phyloP scores from a whole-genome alignment of 2,797 vertebrate genomes.

The Erethizon dorsatum region DNA sequence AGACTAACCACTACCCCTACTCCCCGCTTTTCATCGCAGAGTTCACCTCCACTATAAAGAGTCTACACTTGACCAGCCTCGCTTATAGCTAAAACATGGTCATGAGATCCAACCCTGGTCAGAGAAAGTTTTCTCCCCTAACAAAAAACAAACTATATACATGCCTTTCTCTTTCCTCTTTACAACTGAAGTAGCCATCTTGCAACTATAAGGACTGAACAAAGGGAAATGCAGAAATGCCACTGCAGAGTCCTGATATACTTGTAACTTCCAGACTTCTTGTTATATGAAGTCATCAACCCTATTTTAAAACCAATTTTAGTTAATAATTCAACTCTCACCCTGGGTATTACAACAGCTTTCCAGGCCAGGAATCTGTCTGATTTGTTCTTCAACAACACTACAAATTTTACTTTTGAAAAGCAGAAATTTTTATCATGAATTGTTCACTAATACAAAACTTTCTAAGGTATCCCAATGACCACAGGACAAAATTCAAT shows the following conservation, averaged over 20 bases:
- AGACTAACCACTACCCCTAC: background rate
- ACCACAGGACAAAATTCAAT: constrained; percentile 49
- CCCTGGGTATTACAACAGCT: background rate
- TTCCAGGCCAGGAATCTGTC: background rate
- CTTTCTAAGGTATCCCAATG: background rate
- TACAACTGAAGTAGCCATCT: background rate
- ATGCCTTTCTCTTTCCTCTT: background rate
- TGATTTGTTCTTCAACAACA: constrained; percentile 4
- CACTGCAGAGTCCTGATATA: background rate
- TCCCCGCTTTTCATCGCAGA: constrained; percentile 1
- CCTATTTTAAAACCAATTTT: background rate
- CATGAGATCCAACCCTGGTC: background rate
- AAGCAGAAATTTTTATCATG: constrained; percentile 31
- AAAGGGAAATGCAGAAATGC: constrained; percentile 44
- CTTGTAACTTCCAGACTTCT: constrained; percentile 44
- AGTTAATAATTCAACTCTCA: constrained; percentile 35
- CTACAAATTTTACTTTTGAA: constrained; percentile 34
- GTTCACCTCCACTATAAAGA: background rate
- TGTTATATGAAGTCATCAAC: constrained; percentile 38
- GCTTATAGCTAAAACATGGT: constrained; percentile 32
- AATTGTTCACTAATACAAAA: constrained; percentile 1
- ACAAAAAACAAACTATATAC: background rate
- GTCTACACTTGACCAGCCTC: background rate
- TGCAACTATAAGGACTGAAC: background rate
- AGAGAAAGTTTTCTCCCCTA: constrained; percentile 58